A percentile compares a stretch with the other conserved stretches of the same genome.
Conservation (phyloP, 1,140 invertebrate species). For the Drosophila mojavensis region DNA sequence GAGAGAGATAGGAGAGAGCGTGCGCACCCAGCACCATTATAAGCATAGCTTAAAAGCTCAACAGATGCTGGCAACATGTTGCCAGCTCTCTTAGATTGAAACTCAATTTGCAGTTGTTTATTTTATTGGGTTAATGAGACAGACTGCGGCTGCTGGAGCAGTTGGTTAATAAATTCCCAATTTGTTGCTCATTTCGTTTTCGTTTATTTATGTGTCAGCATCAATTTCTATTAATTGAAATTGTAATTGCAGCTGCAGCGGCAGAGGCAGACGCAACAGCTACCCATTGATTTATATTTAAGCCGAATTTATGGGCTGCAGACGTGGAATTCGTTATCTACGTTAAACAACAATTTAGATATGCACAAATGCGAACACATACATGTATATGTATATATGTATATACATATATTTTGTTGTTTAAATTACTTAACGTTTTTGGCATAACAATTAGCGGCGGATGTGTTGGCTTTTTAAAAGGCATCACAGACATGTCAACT, state of each 20-base stretch:
- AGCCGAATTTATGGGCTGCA: slow-evolving; percentile 54
- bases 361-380: not conserved
- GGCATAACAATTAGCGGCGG: slow-evolving; percentile 68
- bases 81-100: slow-evolving; percentile 10
- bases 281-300: slow-evolving; percentile 58
- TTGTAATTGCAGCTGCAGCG: slow-evolving; percentile 51
- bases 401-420: slow-evolving; percentile 7
- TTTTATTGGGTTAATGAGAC: slow-evolving; percentile 49
- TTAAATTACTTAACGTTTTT: slow-evolving; percentile 61
- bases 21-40: not conserved
- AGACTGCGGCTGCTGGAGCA: not conserved
- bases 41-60: slow-evolving; percentile 40
- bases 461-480: slow-evolving; percentile 34
- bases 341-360: slow-evolving; percentile 19
- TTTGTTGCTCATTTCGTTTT: slow-evolving; percentile 49
- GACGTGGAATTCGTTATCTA: slow-evolving; percentile 46
- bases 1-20: too few species aligned
- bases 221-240: slow-evolving; percentile 70
- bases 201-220: slow-evolving; percentile 58
- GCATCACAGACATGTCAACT: slow-evolving; percentile 28
- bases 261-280: slow-evolving; percentile 8
- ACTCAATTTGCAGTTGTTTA: slow-evolving; percentile 31
- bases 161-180: slow-evolving; percentile 46
- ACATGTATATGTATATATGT: not conserved
- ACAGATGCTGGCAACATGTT: slow-evolving; percentile 30